These are phyloP conservation scores for Harpagoxenus sublaevis DNA, from an alignment of 2,888 invertebrate species.

Conservation along the genomic window DNA sequence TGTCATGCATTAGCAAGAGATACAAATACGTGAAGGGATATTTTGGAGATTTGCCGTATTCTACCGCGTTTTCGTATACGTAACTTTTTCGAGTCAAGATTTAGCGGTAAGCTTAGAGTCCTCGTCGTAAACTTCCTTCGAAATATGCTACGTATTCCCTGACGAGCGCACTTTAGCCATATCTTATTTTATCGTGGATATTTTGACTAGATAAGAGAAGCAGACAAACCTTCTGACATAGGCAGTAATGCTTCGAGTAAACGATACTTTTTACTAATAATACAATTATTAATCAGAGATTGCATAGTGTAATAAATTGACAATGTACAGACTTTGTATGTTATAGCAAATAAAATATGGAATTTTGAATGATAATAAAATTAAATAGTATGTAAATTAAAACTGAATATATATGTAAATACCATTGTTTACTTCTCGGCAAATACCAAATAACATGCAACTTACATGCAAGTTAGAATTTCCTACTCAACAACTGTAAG, in stretches of 20 bases:
- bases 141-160: slow-evolving; percentile 12
- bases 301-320: background rate
- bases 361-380: background rate
- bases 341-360: background rate
- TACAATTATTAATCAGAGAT: background rate
- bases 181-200: slow-evolving; percentile 10
- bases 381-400: background rate
- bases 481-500: no score
- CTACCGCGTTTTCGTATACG: background rate
- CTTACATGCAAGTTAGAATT: no score
- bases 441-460: no score
- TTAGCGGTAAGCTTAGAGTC: slow-evolving; percentile 26
- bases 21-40: slow-evolving; percentile 3
- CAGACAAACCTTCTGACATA: background rate
- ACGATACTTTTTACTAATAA: background rate
- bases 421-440: no score
- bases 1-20: background rate
- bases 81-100: slow-evolving; percentile 4
- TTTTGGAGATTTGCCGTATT: slow-evolving; percentile 11
- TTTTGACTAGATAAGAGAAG: background rate
- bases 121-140: slow-evolving; percentile 26
- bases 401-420: no score
- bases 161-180: background rate
- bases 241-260: background rate
- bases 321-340: background rate